Conservation (phyloP, 37 sponge, comb jelly and placozoan species). For the Tethya wilhelma region DNA sequence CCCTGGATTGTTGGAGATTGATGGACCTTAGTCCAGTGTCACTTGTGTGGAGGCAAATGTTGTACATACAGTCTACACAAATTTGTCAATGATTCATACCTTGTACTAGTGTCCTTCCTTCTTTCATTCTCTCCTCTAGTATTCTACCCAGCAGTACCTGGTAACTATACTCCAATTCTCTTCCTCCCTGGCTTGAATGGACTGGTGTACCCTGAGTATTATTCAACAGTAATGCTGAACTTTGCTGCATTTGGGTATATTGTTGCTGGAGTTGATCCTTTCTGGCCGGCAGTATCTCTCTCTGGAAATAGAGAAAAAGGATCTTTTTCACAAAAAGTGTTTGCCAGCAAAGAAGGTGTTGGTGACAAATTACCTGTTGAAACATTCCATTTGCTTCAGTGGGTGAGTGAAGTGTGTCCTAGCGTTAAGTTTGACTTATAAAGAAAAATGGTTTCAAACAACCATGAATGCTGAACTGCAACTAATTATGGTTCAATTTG, state of each 20-base stretch:
- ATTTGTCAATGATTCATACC: background rate
- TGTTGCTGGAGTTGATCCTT: constrained; percentile 27
- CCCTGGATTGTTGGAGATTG: no score
- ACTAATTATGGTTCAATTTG: no score
- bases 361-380: background rate
- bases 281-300: constrained; percentile 9
- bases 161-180: constrained; percentile 49
- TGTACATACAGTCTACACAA: no score
- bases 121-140: constrained; percentile 38
- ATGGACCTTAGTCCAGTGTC: no score
- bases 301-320: no score
- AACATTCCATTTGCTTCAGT: constrained; percentile 22
- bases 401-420: no score
- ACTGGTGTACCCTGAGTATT: constrained; percentile 35
- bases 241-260: constrained; percentile 59
- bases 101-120: background rate
- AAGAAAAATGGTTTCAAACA: background rate
- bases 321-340: no score
- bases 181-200: constrained; percentile 63
- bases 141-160: constrained; percentile 47
- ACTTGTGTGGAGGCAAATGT: background rate
- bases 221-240: constrained; percentile 31
- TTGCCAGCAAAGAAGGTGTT: no score
- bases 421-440: no score
- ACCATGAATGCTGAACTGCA: background rate